These are phyloP conservation scores for Saccostrea glomerata DNA, from an alignment of 1,140 invertebrate species.

Conservation along the genomic window DNA sequence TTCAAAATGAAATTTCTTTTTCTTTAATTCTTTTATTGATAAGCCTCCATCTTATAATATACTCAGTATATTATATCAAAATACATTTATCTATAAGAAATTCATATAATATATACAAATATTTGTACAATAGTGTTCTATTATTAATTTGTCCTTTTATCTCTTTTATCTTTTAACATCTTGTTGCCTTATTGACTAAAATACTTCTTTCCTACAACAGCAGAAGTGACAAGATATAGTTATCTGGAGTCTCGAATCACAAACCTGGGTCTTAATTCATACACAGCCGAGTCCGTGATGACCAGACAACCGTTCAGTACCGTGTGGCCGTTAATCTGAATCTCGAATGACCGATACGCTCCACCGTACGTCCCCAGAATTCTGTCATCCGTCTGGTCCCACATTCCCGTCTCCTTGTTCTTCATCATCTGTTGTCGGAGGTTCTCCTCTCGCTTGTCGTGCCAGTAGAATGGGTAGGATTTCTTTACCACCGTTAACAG, in stretches of 20 bases:
- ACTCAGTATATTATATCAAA: no score
- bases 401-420: slow-evolving; percentile 12
- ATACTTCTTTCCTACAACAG: no score
- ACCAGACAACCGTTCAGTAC: slow-evolving; percentile 84
- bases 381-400: slow-evolving; percentile 30
- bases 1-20: no score
- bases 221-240: no score
- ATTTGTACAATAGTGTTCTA: no score
- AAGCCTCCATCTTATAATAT: no score
- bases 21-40: no score
- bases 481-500: slow-evolving; percentile 71
- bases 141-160: no score
- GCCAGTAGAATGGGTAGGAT: slow-evolving; percentile 76
- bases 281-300: slow-evolving; percentile 85
- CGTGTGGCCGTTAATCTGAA: slow-evolving; percentile 69
- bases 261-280: slow-evolving; percentile 85
- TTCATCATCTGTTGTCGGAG: slow-evolving; percentile 40
- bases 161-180: no score
- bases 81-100: no score
- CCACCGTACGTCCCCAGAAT: slow-evolving; percentile 34
- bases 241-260: background rate
- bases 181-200: no score
- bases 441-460: slow-evolving; percentile 72
- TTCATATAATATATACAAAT: no score
- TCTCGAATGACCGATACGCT: slow-evolving; percentile 51